Evolutionary conservation across 2,797 vertebrate species (phyloP).

Genomic region (Peromyscus attwateri): DNA sequence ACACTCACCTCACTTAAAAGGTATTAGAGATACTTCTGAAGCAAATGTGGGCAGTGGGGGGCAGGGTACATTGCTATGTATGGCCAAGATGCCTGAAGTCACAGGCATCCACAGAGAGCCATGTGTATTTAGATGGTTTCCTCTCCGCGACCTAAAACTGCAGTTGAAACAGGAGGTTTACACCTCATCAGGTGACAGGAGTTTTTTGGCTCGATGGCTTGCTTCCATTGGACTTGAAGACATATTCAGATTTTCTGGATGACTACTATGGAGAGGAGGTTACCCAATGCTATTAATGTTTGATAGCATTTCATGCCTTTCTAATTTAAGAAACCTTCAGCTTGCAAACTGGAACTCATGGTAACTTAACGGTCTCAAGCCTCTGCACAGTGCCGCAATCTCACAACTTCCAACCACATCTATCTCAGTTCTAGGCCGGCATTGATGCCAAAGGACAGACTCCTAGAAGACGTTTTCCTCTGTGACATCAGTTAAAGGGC

Average conservation of each 20-base stretch:
- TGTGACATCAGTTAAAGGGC: neutral
- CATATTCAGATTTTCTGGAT: neutral
- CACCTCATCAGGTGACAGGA: neutral
- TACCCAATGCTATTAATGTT: conserved; percentile 51
- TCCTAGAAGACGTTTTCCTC: neutral
- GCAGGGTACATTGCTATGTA: too few relatives aligned
- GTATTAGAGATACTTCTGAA: neutral
- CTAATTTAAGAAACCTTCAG: conserved; percentile 38
- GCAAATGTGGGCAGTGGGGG: neutral
- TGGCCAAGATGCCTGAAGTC: neutral
- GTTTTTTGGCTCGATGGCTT: neutral
- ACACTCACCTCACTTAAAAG: neutral
- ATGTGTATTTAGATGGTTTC: neutral
- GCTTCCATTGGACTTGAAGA: conserved; percentile 42
- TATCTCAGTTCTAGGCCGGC: neutral
- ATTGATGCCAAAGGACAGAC: neutral
- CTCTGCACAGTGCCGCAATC: neutral
- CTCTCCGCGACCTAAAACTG: too few relatives aligned
- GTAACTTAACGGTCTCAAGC: neutral
- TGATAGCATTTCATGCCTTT: conserved; percentile 34
- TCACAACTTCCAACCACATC: neutral
- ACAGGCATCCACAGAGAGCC: neutral
- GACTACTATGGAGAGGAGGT: neutral
- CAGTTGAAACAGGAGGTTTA: neutral
- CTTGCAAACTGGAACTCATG: conserved; percentile 47